Evolutionary conservation across 2,113 vertebrate genomes (phyloP), one percentile per base, ranked within the genome.

Genomic region (Corythornis cristatus): DNA sequence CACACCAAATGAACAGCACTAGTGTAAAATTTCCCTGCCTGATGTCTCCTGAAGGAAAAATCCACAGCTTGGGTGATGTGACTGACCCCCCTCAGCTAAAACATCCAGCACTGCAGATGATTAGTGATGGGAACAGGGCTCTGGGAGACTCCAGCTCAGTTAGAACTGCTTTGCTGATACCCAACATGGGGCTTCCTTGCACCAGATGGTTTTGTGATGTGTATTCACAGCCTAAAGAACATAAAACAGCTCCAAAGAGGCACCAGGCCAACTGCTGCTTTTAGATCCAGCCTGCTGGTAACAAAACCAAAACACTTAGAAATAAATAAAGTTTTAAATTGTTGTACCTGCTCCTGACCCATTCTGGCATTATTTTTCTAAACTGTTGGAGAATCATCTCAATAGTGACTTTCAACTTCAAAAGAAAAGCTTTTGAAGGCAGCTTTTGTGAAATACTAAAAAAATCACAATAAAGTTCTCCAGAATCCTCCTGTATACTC

Each of bases 141-240:
- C 28, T 0, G 1, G 33, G 28, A 68, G 25, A 22, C 40, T 11
- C 7, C 0, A 25, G 37, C 74, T 70, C 56, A 58, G 40, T 2
- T 23, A 71, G 61, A 68, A 54, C 15, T 11, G 57, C 50, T 79
- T 33, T 75, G 79, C 56, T 33, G 71, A 65, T 16, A 22, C 6
- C 15, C 67, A 26, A 28, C 51, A 53, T 5, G 0, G 2, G 6
- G 56, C 15, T 37, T 80, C 21, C 6, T 12, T 48, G 43, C 1
- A 62, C 26, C 17, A 6, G 21, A 21, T 31, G 28, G 42, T 21
- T 84, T 53, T 61, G 22, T 20, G 57, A 54, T 22, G 35, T 28
- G 80, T n/a, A 29, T 62, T 50, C 75, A 42, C 8, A 25, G 46
- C 28, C 58, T 18, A 25, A 40, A 71, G 74, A 65, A 45, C 10